phyloP scores from a whole-genome alignment of 2,113 vertebrate genomes.

The Macroglossus sobrinus region DNA sequence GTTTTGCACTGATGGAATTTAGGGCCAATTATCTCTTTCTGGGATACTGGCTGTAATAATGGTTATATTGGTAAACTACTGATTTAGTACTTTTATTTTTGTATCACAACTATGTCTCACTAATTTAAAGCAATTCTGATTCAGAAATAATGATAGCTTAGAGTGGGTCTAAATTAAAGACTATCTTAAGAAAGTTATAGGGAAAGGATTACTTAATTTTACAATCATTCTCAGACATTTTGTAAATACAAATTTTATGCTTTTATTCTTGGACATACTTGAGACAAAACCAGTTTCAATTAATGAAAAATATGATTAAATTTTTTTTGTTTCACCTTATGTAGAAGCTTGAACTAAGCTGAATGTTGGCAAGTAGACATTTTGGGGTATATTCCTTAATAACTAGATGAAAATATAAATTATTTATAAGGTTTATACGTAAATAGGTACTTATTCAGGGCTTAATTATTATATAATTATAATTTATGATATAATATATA shows the following conservation, averaged over 20 bases:
- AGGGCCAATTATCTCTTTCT: neutral
- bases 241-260: neutral
- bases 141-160: neutral
- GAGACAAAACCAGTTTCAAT: neutral
- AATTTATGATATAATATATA: no score
- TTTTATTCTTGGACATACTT: neutral
- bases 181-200: neutral
- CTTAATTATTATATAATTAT: neutral
- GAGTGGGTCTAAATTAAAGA: neutral
- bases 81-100: neutral
- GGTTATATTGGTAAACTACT: neutral
- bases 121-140: slow-evolving; percentile 17
- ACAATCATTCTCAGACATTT: neutral
- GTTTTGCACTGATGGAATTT: neutral
- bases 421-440: neutral
- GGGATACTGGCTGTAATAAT: neutral
- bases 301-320: neutral
- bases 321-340: neutral
- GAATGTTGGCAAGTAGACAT: neutral
- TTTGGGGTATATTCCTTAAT: neutral
- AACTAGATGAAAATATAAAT: neutral
- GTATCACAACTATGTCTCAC: neutral
- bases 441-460: neutral
- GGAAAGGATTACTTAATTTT: slow-evolving; percentile 16
- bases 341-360: neutral